Evolutionary conservation across 2,888 invertebrate species (phyloP).

Genomic region (Stenchaetothrips biformis): DNA sequence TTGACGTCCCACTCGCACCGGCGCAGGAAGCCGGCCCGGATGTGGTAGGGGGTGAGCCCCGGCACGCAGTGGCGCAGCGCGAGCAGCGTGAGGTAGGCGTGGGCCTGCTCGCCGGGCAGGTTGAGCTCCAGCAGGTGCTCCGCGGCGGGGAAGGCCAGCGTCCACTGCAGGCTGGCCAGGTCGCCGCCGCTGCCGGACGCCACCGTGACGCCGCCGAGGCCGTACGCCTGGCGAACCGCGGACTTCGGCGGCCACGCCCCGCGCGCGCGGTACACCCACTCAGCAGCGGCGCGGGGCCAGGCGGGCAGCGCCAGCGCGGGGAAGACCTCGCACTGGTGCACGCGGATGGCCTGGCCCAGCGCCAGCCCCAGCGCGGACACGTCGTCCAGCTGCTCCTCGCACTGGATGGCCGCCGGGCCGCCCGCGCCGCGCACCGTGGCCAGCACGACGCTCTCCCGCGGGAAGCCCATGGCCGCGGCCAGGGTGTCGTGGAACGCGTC

Average conservation of each 20-base stretch:
- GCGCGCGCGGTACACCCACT: conserved; percentile 52
- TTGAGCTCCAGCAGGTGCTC: conserved; percentile 64
- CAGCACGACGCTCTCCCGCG: conserved; percentile 50
- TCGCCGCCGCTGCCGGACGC: conserved; percentile 60
- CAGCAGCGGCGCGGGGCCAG: conserved; percentile 68
- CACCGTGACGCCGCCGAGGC: conserved; percentile 63
- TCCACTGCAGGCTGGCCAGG: conserved; percentile 68
- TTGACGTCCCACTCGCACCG: conserved; percentile 41
- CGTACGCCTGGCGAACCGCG: conserved; percentile 61
- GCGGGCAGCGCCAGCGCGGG: conserved; percentile 45
- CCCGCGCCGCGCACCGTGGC: conserved; percentile 51
- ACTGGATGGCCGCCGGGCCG: conserved; percentile 46
- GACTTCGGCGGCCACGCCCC: conserved; percentile 60
- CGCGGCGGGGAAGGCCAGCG: conserved; percentile 68
- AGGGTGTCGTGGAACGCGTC: conserved; percentile 58
- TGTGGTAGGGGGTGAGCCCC: conserved; percentile 40
- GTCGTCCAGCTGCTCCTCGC: conserved; percentile 30
- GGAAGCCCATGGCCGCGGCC: conserved; percentile 56
- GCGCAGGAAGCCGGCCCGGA: conserved; percentile 41
- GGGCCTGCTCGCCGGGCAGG: conserved; percentile 39
- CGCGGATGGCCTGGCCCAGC: conserved; percentile 18
- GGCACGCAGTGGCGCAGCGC: conserved; percentile 35
- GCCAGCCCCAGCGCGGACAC: background rate
- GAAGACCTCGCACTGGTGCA: conserved; percentile 31
- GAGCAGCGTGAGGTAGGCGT: conserved; percentile 40